Conservation (phyloP, 1,140 invertebrate genomes). For the Andricus grossulariae region DNA sequence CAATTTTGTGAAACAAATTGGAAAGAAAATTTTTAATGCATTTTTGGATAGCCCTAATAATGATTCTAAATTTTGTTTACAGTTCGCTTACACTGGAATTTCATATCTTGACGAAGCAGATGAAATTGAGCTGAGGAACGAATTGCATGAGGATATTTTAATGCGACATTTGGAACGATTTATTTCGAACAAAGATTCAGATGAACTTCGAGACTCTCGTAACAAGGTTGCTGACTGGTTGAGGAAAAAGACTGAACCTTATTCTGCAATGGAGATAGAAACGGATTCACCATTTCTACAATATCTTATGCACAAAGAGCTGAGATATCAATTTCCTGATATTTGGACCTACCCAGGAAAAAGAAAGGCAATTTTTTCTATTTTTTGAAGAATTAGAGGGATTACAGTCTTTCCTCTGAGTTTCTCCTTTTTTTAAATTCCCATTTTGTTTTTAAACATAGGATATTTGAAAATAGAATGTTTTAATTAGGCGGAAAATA, state of each 20-base stretch:
- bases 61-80: constrained; percentile 60
- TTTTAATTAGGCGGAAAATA: too few relatives aligned
- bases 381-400: neutral
- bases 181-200: constrained; percentile 70
- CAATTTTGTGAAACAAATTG: neutral
- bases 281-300: constrained; percentile 49
- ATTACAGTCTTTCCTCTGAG: too few relatives aligned
- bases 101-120: constrained; percentile 80
- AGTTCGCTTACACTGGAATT: constrained; percentile 83
- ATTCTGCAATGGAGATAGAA: constrained; percentile 46
- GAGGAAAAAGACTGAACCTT: constrained; percentile 52
- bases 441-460: too few relatives aligned
- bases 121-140: constrained; percentile 61
- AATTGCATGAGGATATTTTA: constrained; percentile 60
- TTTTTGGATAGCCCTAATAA: neutral
- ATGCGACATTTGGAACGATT: constrained; percentile 54
- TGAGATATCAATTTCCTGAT: constrained; percentile 76
- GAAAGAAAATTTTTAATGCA: too few relatives aligned
- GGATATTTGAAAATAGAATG: too few relatives aligned
- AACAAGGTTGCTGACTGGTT: constrained; percentile 71
- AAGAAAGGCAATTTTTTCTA: constrained; percentile 60
- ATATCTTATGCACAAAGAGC: constrained; percentile 75
- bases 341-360: constrained; percentile 68
- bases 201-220: constrained; percentile 62
- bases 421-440: too few relatives aligned